Evolutionary conservation across 2,113 vertebrate genomes (phyloP).

Genomic region (Accipiter virgatus): DNA sequence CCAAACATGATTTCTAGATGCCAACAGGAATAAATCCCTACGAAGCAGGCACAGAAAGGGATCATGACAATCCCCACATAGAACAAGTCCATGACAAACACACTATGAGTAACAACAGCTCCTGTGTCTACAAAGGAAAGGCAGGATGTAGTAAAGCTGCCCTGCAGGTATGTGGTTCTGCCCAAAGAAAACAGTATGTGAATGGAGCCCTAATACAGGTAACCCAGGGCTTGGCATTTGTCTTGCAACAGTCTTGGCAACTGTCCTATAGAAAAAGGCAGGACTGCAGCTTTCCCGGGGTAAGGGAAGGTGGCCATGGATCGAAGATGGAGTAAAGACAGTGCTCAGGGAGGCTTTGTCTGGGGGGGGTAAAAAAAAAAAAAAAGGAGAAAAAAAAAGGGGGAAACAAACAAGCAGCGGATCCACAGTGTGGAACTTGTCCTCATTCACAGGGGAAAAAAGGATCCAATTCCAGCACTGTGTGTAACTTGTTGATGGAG

Average conservation of each 20-base stretch:
- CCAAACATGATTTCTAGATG: background rate
- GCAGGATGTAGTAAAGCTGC: background rate
- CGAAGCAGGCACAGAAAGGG: background rate
- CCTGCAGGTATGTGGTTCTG: background rate
- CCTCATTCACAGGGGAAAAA: background rate
- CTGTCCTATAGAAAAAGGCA: background rate
- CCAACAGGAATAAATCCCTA: background rate
- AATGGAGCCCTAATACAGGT: background rate
- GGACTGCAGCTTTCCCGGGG: background rate
- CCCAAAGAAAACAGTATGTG: background rate
- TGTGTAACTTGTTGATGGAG: background rate
- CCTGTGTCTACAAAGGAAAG: background rate
- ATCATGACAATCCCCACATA: fast-evolving
- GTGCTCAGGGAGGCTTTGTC: background rate
- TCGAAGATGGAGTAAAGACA: fast-evolving
- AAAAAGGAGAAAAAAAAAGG: background rate
- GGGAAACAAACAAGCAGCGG: background rate
- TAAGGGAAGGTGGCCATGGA: fast-evolving
- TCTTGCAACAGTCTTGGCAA: constrained; percentile 1
- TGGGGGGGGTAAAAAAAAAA: background rate
- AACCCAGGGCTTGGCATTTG: background rate
- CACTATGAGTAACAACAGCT: background rate
- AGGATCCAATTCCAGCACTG: background rate
- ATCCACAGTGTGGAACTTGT: fast-evolving
- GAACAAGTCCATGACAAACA: fast-evolving